Evolutionary conservation across 1,140 invertebrate species (phyloP), one percentile per base, ranked within the genome.

Genomic region (Conus ventricosus): DNA sequence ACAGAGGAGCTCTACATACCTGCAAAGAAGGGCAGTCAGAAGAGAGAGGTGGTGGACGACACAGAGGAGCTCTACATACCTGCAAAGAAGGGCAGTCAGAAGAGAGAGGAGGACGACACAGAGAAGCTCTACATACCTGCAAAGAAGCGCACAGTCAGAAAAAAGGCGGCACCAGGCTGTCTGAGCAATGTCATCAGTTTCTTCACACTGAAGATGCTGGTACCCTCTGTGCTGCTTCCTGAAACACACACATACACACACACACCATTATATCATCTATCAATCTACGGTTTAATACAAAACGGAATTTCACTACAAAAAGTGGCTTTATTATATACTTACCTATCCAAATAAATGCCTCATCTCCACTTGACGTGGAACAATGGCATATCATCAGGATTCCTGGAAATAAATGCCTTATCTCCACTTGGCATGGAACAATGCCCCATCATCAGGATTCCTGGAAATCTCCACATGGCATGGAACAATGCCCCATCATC

Each of bases 121-220:
- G n/a, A n/a, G n/a, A n/a, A n/a, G n/a, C n/a, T n/a, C n/a, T 53
- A 54, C 54, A 3, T 63, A 93, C 92, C 94, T 91, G 91, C 90
- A 63, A 86, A 89, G 23, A 91, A 89, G 25, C 91, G 92, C 6
- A 94, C 88, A 5, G 78, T 55, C 8, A 94, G 88, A 5, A 94
- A 88, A 88, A 94, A 93, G 1, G 91, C 23, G 5, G 93, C 93
- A 7, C 93, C 93, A 75, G 93, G 93, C 17, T 91, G 90, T 39
- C 63, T 63, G 3, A 93, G 51, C 71, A 94, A 84, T 15, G 85
- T 76, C 17, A 91, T 54, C 76, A 92, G 91, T 88, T 94, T 94
- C n/a, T 89, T 91, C 15, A 92, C 15, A 85, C 90, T 92, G 75
- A 94, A 92, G 7, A 93, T 87, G 76, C 75, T 91, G 3, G 20